A percentile compares a stretch with the other conserved stretches of the same genome.
phyloP scores from a whole-genome alignment of 2,888 invertebrate genomes.

The Sminthurinus aureus region DNA sequence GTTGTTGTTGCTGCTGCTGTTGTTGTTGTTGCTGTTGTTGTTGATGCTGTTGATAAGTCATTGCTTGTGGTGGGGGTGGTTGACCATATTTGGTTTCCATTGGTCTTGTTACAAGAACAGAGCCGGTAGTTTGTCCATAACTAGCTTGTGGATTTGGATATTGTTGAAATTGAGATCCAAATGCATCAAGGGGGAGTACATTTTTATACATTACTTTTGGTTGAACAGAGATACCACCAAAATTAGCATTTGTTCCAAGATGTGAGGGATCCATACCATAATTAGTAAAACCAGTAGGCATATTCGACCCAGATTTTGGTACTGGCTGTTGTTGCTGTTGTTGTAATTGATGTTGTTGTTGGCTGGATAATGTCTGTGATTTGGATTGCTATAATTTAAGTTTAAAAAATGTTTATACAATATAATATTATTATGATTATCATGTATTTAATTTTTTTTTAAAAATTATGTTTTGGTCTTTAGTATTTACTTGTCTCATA shows the following conservation, averaged over 20 bases:
- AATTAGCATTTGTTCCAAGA: slow-evolving; percentile 45
- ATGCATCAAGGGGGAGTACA: slow-evolving; percentile 35
- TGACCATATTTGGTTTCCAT: slow-evolving; percentile 24
- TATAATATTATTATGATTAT: background rate
- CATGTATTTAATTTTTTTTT: background rate
- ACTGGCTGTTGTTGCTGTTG: slow-evolving; percentile 34
- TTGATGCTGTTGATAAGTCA: slow-evolving; percentile 24
- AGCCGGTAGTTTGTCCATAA: slow-evolving; percentile 10
- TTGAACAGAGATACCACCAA: slow-evolving; percentile 49
- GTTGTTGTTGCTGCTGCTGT: slow-evolving; percentile 15
- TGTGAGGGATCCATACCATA: slow-evolving; percentile 46
- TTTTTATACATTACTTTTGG: slow-evolving; percentile 53
- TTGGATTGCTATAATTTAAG: slow-evolving; percentile 8
- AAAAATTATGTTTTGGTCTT: no score
- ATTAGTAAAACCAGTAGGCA: slow-evolving; percentile 51
- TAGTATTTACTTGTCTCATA: slow-evolving; percentile 49
- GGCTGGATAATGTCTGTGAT: background rate
- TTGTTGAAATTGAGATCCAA: slow-evolving; percentile 43
- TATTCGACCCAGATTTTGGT: slow-evolving; percentile 47
- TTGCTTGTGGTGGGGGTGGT: background rate
- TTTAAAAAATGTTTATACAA: background rate
- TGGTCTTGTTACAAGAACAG: slow-evolving; percentile 9
- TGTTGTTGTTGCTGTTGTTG: background rate
- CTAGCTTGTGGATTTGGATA: slow-evolving; percentile 18
- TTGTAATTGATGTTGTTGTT: slow-evolving; percentile 16